Base-by-base conservation (phyloP, 2,888 invertebrate genomes). In the Nomada flava region DNA sequence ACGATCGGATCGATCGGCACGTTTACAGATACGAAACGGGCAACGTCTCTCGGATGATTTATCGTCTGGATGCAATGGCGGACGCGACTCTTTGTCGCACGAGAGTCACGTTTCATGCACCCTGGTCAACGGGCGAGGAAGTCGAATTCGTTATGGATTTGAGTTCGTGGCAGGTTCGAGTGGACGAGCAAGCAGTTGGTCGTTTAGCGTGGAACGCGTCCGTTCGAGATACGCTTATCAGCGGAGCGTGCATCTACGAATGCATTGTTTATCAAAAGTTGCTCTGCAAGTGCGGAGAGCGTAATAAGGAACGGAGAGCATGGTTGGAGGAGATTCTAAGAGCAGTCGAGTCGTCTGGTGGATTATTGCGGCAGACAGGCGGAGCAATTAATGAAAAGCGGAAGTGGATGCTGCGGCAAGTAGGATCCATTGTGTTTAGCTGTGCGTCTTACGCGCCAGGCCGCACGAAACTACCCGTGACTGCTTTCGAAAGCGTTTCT, bases 201-300 rank as follows among this genome's bases (percentile, higher is more conserved):
- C 55, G 60, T 69, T 75, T 42, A 71, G 42, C 36, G 52, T 11
- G 23, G 36, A 55, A 47, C 18, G 60, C 57, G 52, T 55, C 50
- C 62, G 59, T 15, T 36, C 29, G 57, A 70, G 76, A 79, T 76
- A 76, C 20, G 50, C 50, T 72, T 71, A 67, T 76, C 77, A 26
- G 29, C 57, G 47, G 23, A 47, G 59, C 26, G 53, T 18, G 10
- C 64, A 47, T 44, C 29, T 15, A 15, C 47, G 15, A 18, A 29
- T 11, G 23, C 44, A 13, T 36, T 20, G 42, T 9, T 23, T 52
- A 11, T 15, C 3, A 44, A 29, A n/a, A 64, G 55, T n/a, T 50
- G 26, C 52, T 86, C 82, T 74, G 70, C 64, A 62, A 62, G 76
- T 76, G 67, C 62, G 50, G 84, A 84, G 87, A 87, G 88, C 86